Conservation (phyloP, 2,888 invertebrate genomes). For the Callinectes sapidus region DNA sequence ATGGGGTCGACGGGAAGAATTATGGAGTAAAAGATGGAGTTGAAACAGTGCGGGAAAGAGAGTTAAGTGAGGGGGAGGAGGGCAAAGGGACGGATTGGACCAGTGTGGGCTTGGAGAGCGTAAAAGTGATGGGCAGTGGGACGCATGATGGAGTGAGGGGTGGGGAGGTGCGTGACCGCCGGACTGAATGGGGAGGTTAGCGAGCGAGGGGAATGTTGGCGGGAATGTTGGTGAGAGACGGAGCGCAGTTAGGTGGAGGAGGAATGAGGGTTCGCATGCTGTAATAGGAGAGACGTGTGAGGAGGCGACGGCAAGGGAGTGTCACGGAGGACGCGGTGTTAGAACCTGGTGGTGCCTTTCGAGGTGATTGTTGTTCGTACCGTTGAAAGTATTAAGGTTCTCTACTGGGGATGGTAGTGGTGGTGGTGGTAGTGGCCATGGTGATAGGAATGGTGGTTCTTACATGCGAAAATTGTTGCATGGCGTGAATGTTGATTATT, state of each 20-base stretch:
- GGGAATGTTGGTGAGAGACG: neutral
- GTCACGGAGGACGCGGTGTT: neutral
- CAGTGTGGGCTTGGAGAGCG: neutral
- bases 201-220: neutral
- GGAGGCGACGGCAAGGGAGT: neutral
- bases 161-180: neutral
- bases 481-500: neutral
- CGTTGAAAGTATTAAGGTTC: neutral
- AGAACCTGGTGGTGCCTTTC: neutral
- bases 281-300: neutral
- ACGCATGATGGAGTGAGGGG: constrained; percentile 7
- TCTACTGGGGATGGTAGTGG: neutral
- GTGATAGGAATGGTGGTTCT: neutral
- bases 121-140: neutral
- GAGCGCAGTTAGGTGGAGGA: neutral
- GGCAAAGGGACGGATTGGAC: neutral
- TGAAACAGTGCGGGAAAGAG: neutral
- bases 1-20: neutral
- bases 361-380: neutral
- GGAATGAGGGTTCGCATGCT: neutral
- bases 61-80: neutral
- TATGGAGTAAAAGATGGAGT: neutral
- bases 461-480: neutral
- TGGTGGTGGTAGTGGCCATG: neutral
- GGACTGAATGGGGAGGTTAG: neutral